phyloP scores from a whole-genome alignment of 2,888 invertebrate genomes.

The Hipparchia sbordonii region DNA sequence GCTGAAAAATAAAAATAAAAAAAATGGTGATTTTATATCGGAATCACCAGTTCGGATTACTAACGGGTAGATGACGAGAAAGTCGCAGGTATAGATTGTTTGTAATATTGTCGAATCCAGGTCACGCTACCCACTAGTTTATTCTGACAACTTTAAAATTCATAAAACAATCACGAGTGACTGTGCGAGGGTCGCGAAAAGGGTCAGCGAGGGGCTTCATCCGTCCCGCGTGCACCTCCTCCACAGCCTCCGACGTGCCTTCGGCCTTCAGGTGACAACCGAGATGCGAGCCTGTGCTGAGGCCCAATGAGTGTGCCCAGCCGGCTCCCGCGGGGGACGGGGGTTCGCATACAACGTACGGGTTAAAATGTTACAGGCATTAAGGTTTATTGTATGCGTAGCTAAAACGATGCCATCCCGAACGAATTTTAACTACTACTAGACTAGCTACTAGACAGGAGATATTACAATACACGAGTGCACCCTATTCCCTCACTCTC shows the following conservation, averaged over 20 bases:
- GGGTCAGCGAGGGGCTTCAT: background rate
- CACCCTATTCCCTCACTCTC: too few relatives aligned
- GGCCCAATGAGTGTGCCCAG: background rate
- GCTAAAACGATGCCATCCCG: too few relatives aligned
- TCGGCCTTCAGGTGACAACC: background rate
- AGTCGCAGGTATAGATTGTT: too few relatives aligned
- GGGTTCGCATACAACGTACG: background rate
- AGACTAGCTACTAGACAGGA: too few relatives aligned
- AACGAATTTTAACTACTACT: too few relatives aligned
- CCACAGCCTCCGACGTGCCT: background rate
- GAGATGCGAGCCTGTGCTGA: background rate
- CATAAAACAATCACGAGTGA: conserved; percentile 5
- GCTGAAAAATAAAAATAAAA: too few relatives aligned
- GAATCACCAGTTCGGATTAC: too few relatives aligned
- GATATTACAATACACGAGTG: too few relatives aligned
- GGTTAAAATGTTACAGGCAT: background rate
- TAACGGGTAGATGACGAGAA: too few relatives aligned
- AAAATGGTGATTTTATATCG: too few relatives aligned
- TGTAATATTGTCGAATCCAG: background rate
- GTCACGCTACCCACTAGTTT: background rate
- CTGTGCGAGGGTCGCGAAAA: background rate
- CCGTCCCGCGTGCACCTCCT: background rate
- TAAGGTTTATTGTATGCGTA: too few relatives aligned
- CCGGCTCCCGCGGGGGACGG: background rate
- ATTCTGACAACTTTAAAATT: background rate